Percentiles rank a stretch among this genome's conserved stretches.
These are phyloP conservation scores for Potorous gilbertii DNA, from an alignment of 2,797 vertebrate species.

Conservation along the genomic window DNA sequence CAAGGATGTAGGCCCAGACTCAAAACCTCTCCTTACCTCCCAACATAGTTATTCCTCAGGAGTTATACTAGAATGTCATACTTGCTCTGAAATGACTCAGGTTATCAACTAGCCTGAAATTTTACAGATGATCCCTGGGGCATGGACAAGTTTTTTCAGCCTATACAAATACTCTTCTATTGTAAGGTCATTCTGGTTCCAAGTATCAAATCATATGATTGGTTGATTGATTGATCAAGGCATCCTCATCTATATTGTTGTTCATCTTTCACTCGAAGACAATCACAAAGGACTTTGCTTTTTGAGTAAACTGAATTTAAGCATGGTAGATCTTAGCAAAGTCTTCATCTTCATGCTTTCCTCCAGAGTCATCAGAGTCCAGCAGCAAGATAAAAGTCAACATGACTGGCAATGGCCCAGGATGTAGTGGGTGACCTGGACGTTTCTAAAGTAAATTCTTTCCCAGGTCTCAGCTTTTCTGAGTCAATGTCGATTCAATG, in stretches of 20 bases:
- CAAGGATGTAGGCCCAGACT: not conserved
- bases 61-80: not conserved
- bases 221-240: not conserved
- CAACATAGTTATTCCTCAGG: not conserved
- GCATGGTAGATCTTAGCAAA: not conserved
- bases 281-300: not conserved
- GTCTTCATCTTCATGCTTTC: not conserved
- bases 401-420: not conserved
- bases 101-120: not conserved
- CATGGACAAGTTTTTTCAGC: not conserved
- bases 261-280: not conserved
- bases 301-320: not conserved
- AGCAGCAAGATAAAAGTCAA: not conserved
- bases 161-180: not conserved
- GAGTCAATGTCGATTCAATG: not conserved
- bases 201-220: not conserved
- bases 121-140: not conserved
- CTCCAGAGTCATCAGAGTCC: not conserved
- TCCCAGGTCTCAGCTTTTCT: not conserved
- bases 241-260: not conserved
- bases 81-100: not conserved
- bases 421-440: not conserved
- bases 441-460: not conserved
- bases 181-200: not conserved
- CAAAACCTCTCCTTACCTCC: not conserved